phyloP scores from a whole-genome alignment of 2,888 invertebrate genomes.

The Euspilapteryx auroguttella region DNA sequence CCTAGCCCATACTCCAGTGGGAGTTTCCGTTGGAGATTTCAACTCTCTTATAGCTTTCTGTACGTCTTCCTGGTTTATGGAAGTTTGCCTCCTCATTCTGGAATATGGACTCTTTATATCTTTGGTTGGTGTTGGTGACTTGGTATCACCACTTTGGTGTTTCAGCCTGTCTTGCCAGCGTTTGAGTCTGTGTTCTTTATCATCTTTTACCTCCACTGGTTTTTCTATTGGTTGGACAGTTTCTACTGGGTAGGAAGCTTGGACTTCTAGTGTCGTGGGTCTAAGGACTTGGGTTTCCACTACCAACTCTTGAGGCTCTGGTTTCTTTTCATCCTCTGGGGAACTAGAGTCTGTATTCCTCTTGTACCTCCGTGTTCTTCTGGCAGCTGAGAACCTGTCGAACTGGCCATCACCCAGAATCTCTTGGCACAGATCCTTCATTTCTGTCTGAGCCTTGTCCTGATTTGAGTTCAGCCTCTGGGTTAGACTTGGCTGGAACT shows the following conservation, averaged over 20 bases:
- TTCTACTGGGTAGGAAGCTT: slow-evolving; percentile 52
- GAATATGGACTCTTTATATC: slow-evolving; percentile 40
- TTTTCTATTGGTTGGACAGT: slow-evolving; percentile 31
- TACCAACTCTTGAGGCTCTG: slow-evolving; percentile 41
- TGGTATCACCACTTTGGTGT: slow-evolving; percentile 44
- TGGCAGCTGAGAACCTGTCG: slow-evolving; percentile 79
- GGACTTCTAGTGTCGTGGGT: slow-evolving; percentile 51
- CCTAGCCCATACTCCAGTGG: slow-evolving; percentile 64
- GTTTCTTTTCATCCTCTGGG: slow-evolving; percentile 57
- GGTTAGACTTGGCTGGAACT: slow-evolving; percentile 39
- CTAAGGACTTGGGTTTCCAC: slow-evolving; percentile 58
- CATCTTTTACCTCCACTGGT: slow-evolving; percentile 40
- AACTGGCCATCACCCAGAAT: slow-evolving; percentile 77
- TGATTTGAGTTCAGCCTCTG: slow-evolving; percentile 13
- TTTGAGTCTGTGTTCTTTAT: slow-evolving; percentile 64
- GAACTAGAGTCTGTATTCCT: slow-evolving; percentile 62
- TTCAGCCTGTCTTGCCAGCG: slow-evolving; percentile 74
- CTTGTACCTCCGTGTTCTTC: slow-evolving; percentile 81
- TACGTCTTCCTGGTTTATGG: slow-evolving; percentile 71
- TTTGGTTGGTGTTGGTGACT: slow-evolving; percentile 34
- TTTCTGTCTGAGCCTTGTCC: slow-evolving; percentile 34
- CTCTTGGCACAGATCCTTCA: slow-evolving; percentile 51
- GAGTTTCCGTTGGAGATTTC: slow-evolving; percentile 64
- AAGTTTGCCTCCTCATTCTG: slow-evolving; percentile 66
- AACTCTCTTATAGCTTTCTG: slow-evolving; percentile 68